Evolutionary conservation across 2,888 invertebrate genomes (phyloP).

Genomic region (Tiliacea citrago): DNA sequence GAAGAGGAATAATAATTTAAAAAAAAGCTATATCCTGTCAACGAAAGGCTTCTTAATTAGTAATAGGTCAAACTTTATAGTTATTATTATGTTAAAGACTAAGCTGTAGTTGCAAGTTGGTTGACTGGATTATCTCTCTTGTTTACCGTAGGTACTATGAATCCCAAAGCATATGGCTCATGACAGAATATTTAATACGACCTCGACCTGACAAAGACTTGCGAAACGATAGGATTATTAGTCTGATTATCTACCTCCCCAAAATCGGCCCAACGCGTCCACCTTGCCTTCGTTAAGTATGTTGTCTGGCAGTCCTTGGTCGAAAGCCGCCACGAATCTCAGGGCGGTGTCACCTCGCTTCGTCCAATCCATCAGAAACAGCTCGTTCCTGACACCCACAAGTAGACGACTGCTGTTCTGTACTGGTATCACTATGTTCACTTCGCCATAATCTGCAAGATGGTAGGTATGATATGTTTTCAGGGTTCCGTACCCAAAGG

Average conservation of each 20-base stretch:
- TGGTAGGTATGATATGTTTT: neutral
- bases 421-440: conserved; percentile 82
- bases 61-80: neutral
- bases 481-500: neutral
- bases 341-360: conserved; percentile 66
- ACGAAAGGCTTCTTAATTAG: neutral
- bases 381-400: conserved; percentile 74
- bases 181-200: neutral
- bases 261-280: conserved; percentile 87
- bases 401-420: conserved; percentile 76
- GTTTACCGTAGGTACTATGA: neutral
- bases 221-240: too few relatives aligned
- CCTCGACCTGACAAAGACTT: neutral
- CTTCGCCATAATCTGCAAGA: conserved; percentile 77
- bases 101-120: neutral
- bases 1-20: neutral
- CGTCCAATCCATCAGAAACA: conserved; percentile 82
- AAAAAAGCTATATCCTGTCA: too few relatives aligned
- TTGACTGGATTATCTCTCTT: neutral
- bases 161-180: neutral
- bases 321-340: conserved; percentile 63
- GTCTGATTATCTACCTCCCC: conserved; percentile 63
- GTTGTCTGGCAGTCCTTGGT: conserved; percentile 66
- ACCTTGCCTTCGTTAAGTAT: conserved; percentile 92
- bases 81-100: neutral